Conservation (phyloP, 1,140 invertebrate species). For the Drosophila busckii region DNA sequence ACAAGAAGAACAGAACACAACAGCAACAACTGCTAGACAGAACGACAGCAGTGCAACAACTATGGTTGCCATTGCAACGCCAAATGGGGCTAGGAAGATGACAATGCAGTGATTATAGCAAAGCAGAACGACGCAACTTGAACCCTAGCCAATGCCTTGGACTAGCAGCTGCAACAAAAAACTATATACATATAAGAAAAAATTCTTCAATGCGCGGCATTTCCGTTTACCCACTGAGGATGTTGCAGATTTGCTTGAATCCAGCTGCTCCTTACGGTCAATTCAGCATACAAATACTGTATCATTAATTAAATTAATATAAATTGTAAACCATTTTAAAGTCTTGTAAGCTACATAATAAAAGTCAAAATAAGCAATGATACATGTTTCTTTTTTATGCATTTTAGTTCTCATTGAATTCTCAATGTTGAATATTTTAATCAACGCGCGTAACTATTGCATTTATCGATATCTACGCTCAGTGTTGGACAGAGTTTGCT, state of each 20-base stretch:
- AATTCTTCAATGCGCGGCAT: slow-evolving; percentile 70
- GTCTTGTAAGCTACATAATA: too few species aligned
- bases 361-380: slow-evolving; percentile 39
- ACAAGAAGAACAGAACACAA: slow-evolving; percentile 4
- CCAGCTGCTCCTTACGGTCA: neutral
- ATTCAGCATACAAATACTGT: slow-evolving; percentile 31
- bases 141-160: slow-evolving; percentile 44
- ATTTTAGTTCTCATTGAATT: too few species aligned
- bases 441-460: too few species aligned
- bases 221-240: slow-evolving; percentile 58
- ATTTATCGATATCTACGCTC: too few species aligned
- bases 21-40: slow-evolving; percentile 11
- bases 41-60: slow-evolving; percentile 22
- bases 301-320: slow-evolving; percentile 63
- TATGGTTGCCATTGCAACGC: slow-evolving; percentile 23
- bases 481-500: too few species aligned
- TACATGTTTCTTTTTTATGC: too few species aligned
- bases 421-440: too few species aligned
- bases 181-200: too few species aligned
- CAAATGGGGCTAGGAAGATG: slow-evolving; percentile 46
- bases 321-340: too few species aligned
- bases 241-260: slow-evolving; percentile 21
- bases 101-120: slow-evolving; percentile 73
- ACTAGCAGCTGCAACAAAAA: slow-evolving; percentile 35
- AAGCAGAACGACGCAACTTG: slow-evolving; percentile 62